Percentiles rank a stretch among this genome's conserved stretches.
Evolutionary conservation across 1,140 invertebrate species (phyloP).

Genomic region (Stegodyphus dumicola): DNA sequence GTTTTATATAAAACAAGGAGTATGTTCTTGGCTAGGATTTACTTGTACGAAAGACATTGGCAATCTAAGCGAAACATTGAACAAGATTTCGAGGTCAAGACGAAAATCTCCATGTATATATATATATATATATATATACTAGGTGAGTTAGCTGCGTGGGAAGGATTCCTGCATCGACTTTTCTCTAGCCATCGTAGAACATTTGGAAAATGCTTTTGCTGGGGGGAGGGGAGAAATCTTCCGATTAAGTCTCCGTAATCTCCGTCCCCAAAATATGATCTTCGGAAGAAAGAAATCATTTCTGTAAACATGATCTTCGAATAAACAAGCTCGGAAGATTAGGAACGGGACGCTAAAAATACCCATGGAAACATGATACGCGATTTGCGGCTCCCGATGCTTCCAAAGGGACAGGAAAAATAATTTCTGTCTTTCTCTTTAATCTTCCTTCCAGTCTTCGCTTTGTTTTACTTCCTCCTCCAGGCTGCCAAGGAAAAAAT

Average conservation of each 20-base stretch:
- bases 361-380: background rate
- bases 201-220: too few relatives aligned
- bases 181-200: too few relatives aligned
- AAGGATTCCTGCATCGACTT: too few relatives aligned
- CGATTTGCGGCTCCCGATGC: background rate
- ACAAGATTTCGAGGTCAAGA: too few relatives aligned
- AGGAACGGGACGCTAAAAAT: background rate
- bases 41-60: too few relatives aligned
- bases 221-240: background rate
- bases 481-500: slow-evolving; percentile 4
- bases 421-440: slow-evolving; percentile 18
- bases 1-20: too few relatives aligned
- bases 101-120: too few relatives aligned
- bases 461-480: background rate
- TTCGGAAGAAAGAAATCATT: slow-evolving; percentile 19
- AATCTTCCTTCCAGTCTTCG: slow-evolving; percentile 9
- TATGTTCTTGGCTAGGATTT: too few relatives aligned
- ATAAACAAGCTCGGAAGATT: slow-evolving; percentile 14
- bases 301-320: slow-evolving; percentile 23
- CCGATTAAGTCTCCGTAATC: slow-evolving; percentile 25
- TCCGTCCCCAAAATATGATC: slow-evolving; percentile 26
- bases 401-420: background rate
- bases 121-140: too few relatives aligned
- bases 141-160: too few relatives aligned
- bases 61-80: too few relatives aligned